Conservation (phyloP, 1,140 invertebrate genomes). For the Drosophila burlai region DNA sequence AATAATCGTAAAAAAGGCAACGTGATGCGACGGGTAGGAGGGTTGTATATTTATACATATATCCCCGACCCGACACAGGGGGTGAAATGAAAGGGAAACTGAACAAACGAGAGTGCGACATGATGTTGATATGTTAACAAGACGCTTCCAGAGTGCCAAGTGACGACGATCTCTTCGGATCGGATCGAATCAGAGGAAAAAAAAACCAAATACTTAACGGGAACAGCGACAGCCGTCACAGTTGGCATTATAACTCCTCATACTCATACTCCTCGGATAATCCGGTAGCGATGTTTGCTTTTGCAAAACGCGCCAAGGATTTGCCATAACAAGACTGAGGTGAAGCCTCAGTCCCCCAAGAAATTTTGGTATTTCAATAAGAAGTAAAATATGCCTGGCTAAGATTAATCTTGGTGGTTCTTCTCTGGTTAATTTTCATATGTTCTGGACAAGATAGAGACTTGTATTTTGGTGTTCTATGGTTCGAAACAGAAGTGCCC, state of each 20-base stretch:
- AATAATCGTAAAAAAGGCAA: slow-evolving; percentile 77
- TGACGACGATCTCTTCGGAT: slow-evolving; percentile 53
- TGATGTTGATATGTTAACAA: slow-evolving; percentile 84
- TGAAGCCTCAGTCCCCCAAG: slow-evolving; percentile 6
- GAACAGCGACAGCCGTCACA: slow-evolving; percentile 59
- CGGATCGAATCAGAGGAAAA: slow-evolving; percentile 20
- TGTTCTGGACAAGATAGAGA: background rate
- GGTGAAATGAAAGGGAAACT: slow-evolving; percentile 39
- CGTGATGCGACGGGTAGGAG: slow-evolving; percentile 20
- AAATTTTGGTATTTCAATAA: background rate
- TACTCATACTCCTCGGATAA: slow-evolving; percentile 47
- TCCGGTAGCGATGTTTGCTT: slow-evolving; percentile 82
- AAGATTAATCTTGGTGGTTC: slow-evolving; percentile 6
- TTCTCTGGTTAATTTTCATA: slow-evolving; percentile 58
- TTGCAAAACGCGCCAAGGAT: slow-evolving; percentile 64
- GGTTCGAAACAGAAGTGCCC: slow-evolving; percentile 11
- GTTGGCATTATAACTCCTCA: slow-evolving; percentile 63
- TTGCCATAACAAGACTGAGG: slow-evolving; percentile 46
- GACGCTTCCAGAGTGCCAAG: slow-evolving; percentile 77
- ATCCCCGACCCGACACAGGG: slow-evolving; percentile 12
- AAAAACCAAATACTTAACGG: slow-evolving; percentile 6
- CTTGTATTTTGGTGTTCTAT: slow-evolving; percentile 13
- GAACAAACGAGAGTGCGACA: slow-evolving; percentile 72
- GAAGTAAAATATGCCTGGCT: background rate
- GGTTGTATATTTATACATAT: slow-evolving; percentile 12